phyloP scores from a whole-genome alignment of 2,888 invertebrate species.

The Tachina fera region DNA sequence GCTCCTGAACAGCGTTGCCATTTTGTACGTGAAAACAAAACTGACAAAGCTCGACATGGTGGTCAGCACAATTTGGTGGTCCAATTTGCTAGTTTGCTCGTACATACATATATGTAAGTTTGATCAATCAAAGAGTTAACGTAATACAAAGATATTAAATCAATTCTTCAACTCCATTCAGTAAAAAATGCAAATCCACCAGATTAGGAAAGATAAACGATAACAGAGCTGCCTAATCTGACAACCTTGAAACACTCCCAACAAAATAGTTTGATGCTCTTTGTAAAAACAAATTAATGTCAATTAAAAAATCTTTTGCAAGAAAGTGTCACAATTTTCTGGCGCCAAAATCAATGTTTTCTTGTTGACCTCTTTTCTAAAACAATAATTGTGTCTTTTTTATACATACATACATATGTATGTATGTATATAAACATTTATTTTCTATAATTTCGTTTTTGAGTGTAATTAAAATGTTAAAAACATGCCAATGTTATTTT shows the following conservation, averaged over 20 bases:
- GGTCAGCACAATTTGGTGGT: too few species aligned
- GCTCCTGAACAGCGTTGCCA: too few species aligned
- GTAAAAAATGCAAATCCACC: not conserved
- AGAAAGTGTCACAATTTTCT: slow-evolving; percentile 9
- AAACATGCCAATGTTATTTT: slow-evolving; percentile 64
- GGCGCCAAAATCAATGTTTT: slow-evolving; percentile 61
- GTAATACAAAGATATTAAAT: not conserved
- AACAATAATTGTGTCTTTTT: slow-evolving; percentile 35
- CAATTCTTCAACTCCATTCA: not conserved
- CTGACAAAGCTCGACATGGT: too few species aligned
- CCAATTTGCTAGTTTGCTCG: too few species aligned
- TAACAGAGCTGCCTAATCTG: not conserved
- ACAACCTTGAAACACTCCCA: not conserved
- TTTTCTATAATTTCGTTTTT: slow-evolving; percentile 58
- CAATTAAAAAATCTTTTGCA: not conserved
- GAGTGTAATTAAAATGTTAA: slow-evolving; percentile 64
- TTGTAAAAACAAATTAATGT: not conserved
- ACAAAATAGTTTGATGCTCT: not conserved
- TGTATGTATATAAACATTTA: slow-evolving; percentile 20
- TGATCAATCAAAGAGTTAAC: too few species aligned
- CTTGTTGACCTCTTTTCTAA: slow-evolving; percentile 61
- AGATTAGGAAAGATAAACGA: too few species aligned
- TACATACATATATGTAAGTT: too few species aligned
- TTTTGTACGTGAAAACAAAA: too few species aligned
- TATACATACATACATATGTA: too few species aligned